Evolutionary conservation across 2,888 invertebrate genomes (phyloP), one percentile per base, ranked within the genome.

Genomic region (Phanerotoma sp.): DNA sequence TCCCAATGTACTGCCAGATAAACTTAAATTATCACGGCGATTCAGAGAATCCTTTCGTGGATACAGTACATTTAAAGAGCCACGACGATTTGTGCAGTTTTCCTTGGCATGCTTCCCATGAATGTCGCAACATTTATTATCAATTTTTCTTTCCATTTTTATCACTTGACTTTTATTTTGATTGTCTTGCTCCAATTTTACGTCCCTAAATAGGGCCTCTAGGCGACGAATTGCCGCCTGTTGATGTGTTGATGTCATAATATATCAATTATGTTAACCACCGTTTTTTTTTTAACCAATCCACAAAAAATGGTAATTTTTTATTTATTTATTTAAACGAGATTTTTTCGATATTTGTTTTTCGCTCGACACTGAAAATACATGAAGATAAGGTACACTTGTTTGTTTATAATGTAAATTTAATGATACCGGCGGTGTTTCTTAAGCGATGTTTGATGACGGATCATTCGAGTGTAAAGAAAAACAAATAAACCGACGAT

Each of bases 101-200:
- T 77, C 77, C 62, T 79, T 78, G 56, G 69, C 68, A 56, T 77
- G 71, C 51, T 75, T 77, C 13, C 87, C 87, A 74, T 89, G 89
- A 30, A 89, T 86, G 68, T 88, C 87, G 72, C 89, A 90, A 60
- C 84, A 85, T 60, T 81, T 80, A n/a, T n/a, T n/a, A 74, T 86
- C 86, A 45, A 83, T 79, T 67, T 82, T 81, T 35, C 82, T 81
- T 72, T 83, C 82, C 22, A 83, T 75, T 59, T 80, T 78, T 22
- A 79, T 73, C 46, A 70, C 67, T 13, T 65, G 68, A 51, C 61
- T 70, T 37, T 47, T 57, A 9, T 47, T 47, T 49, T 54, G 52
- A 21, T 68, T 68, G 21, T 63, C 58, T 54, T 75, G 75, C 25
- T 85, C 85, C 66, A 87, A 71, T 70, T 81, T 84, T 66, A 86